Evolutionary conservation across 2,888 invertebrate species (phyloP), one percentile per base, ranked within the genome.

Genomic region (Marasmarcha lunaedactyla): DNA sequence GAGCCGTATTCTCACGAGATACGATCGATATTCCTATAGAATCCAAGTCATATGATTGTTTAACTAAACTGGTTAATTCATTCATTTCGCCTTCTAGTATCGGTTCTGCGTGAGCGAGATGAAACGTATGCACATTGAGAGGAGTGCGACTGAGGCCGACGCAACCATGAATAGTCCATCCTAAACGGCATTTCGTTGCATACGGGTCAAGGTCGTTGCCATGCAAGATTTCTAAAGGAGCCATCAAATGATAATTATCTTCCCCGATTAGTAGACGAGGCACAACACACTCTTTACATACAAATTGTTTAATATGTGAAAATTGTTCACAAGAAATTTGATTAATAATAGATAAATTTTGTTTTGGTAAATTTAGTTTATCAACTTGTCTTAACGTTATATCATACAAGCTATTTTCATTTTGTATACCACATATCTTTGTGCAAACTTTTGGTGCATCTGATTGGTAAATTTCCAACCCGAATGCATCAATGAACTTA

Each of bases 21-120:
- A 43, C 33, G 34, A 46, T 44, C 13, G 44, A 48, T 15, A 50
- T 25, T 44, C 49, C 50, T 13, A 50, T 47, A n/a, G 49, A 44
- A 13, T 51, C 50, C 27, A 52, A 37, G 5, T 40, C 42, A 36
- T 46, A 51, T 0, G 42, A 48, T 14, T 44, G 35, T 35, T 43
- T 46, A 36, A 52, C 34, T 14, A 49, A 33, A 13, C 44, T 37
- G 36, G 45, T 46, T 14, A 51, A 43, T 20, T 45, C 39, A 37
- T 27, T 39, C 6, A 44, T 30, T 14, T 10, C 14, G 35, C 13
- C 2, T 33, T 33, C 14, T 14, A 30, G 4, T 14, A 35, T 27
- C 34, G 37, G 38, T 33, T 43, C 40, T 5, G 40, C 9, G 36
- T 38, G 41, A 44, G 41, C 34, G 38, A 46, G 46, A 40, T 45